phyloP scores from a whole-genome alignment of 2,797 vertebrate genomes.

The Gadopsis bispinosus region DNA sequence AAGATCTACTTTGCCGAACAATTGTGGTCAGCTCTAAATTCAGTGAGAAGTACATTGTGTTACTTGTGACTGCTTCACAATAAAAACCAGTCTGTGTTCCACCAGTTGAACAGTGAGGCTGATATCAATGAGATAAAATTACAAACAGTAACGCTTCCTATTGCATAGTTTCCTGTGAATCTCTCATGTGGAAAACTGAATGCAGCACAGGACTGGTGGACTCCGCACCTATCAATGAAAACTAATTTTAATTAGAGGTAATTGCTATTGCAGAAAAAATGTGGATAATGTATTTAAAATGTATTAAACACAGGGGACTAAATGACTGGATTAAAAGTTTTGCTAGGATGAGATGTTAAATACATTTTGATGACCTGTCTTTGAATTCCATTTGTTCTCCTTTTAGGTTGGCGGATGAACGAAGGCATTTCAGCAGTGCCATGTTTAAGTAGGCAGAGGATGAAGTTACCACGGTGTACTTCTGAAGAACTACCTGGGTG shows the following conservation, averaged over 20 bases:
- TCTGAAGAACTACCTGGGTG: slow-evolving; percentile 77
- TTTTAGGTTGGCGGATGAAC: slow-evolving; percentile 33
- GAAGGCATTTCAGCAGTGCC: slow-evolving; percentile 49
- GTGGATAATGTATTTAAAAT: background rate
- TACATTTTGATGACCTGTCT: slow-evolving; percentile 3
- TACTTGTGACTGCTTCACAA: background rate
- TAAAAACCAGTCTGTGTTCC: background rate
- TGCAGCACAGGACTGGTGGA: background rate
- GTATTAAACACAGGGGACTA: background rate
- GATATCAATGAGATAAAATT: background rate
- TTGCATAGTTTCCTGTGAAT: background rate
- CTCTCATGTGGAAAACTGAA: background rate
- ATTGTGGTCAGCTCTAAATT: background rate
- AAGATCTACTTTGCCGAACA: background rate
- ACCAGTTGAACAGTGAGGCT: background rate
- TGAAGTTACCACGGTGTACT: slow-evolving; percentile 70
- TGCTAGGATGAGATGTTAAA: slow-evolving; percentile 1
- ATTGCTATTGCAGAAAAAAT: background rate
- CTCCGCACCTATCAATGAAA: background rate
- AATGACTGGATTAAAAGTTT: background rate
- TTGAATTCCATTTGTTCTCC: slow-evolving; percentile 14
- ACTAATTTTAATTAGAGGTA: background rate
- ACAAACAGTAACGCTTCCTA: background rate
- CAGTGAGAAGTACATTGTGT: background rate
- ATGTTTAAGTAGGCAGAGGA: slow-evolving; percentile 67